Conservation (phyloP, 2,888 invertebrate genomes). For the Callosobruchus maculatus region DNA sequence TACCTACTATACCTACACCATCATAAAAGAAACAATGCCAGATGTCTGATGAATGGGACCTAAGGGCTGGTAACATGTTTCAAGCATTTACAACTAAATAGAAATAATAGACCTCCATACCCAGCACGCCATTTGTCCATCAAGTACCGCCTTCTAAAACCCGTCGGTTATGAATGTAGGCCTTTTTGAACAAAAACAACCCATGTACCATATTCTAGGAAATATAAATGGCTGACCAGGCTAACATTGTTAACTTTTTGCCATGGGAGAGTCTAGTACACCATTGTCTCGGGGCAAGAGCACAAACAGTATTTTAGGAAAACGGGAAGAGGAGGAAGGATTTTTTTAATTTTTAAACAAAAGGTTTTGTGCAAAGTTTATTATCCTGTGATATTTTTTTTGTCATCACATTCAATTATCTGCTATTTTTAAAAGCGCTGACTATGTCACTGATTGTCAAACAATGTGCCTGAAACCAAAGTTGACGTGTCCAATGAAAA, state of each 20-base stretch:
- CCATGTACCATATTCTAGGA: background rate
- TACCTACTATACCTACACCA: background rate
- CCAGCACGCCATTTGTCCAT: background rate
- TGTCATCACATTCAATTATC: too few species aligned
- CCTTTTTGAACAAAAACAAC: background rate
- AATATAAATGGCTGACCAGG: background rate
- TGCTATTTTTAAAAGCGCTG: too few species aligned
- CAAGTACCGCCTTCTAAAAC: background rate
- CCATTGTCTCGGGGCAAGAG: too few species aligned
- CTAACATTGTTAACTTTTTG: background rate
- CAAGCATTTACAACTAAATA: background rate
- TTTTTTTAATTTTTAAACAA: too few species aligned
- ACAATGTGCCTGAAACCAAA: too few species aligned
- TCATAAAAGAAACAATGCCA: background rate
- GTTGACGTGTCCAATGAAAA: too few species aligned
- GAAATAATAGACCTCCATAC: background rate
- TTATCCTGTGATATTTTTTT: too few species aligned
- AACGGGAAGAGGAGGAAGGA: too few species aligned
- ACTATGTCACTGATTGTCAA: too few species aligned
- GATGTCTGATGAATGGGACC: background rate
- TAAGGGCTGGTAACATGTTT: background rate
- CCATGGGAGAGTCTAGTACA: too few species aligned
- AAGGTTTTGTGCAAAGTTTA: too few species aligned
- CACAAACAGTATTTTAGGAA: too few species aligned
- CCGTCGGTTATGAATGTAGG: background rate